Percentiles rank a stretch among this genome's conserved stretches.
Evolutionary conservation across 2,113 vertebrate genomes (phyloP).

Genomic region (Camelus bactrianus): DNA sequence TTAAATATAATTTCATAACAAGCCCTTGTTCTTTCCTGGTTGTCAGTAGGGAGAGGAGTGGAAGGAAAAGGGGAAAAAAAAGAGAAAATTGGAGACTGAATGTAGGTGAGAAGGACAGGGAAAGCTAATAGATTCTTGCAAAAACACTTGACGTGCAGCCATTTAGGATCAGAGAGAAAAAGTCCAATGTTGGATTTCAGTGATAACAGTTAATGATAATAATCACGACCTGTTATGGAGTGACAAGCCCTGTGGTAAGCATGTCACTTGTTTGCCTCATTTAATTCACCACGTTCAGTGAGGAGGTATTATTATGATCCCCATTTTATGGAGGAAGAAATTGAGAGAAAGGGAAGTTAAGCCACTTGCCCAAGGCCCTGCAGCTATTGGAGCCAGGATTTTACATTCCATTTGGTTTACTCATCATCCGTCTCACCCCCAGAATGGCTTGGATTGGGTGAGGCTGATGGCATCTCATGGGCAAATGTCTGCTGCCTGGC

Average conservation of each 20-base stretch:
- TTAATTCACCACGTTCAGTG: neutral
- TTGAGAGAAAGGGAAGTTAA: neutral
- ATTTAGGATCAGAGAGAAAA: neutral
- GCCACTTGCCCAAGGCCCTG: neutral
- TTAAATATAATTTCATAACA: neutral
- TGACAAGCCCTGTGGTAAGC: neutral
- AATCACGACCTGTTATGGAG: neutral
- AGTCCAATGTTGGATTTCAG: neutral
- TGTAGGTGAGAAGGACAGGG: neutral
- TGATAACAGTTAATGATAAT: neutral
- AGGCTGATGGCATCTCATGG: neutral
- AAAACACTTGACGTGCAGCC: neutral
- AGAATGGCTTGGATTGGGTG: neutral
- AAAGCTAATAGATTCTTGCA: neutral
- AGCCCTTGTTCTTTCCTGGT: neutral
- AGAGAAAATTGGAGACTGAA: neutral
- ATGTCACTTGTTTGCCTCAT: neutral
- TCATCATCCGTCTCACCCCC: neutral
- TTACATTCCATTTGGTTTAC: neutral
- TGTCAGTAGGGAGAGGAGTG: neutral
- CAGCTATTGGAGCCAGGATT: neutral
- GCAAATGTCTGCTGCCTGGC: no score
- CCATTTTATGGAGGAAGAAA: constrained; percentile 20
- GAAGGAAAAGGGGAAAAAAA: neutral
- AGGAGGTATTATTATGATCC: neutral